A percentile compares a stretch with the other conserved stretches of the same genome.
These are phyloP conservation scores for Sisyra nigra DNA, from an alignment of 2,888 invertebrate genomes.

Conservation along the genomic window DNA sequence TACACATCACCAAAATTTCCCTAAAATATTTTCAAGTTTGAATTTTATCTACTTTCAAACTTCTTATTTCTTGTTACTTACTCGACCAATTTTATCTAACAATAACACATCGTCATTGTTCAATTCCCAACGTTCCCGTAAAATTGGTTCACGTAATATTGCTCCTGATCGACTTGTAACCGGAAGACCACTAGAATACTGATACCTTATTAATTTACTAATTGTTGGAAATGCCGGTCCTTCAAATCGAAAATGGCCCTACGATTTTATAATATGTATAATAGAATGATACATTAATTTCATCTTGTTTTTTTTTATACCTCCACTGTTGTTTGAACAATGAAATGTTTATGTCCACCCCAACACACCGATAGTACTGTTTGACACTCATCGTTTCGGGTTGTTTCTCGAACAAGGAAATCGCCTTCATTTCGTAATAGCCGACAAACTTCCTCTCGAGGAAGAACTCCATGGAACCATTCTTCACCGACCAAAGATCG, in stretches of 20 bases:
- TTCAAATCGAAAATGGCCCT: slow-evolving; percentile 88
- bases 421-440: slow-evolving; percentile 85
- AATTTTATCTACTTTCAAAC: background rate
- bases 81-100: slow-evolving; percentile 85
- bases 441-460: slow-evolving; percentile 88
- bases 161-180: slow-evolving; percentile 89
- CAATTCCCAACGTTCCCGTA: slow-evolving; percentile 85
- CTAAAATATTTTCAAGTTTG: slow-evolving; percentile 30
- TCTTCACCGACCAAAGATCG: slow-evolving; percentile 76
- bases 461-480: slow-evolving; percentile 95
- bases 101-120: slow-evolving; percentile 89
- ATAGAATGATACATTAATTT: slow-evolving; percentile 3
- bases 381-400: slow-evolving; percentile 79
- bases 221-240: slow-evolving; percentile 88
- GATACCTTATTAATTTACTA: slow-evolving; percentile 79
- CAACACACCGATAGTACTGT: slow-evolving; percentile 89
- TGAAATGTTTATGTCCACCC: slow-evolving; percentile 94
- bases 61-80: slow-evolving; percentile 29
- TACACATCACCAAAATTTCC: slow-evolving; percentile 97
- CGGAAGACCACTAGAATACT: slow-evolving; percentile 68
- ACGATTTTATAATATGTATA: slow-evolving; percentile 16
- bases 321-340: slow-evolving; percentile 87
- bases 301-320: slow-evolving; percentile 29
- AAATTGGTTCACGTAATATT: slow-evolving; percentile 69
- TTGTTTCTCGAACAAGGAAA: slow-evolving; percentile 86